Percentiles rank a stretch among this genome's conserved stretches.
These are phyloP conservation scores for Pogonus chalceus DNA, from an alignment of 1,140 invertebrate genomes.

Conservation along the genomic window DNA sequence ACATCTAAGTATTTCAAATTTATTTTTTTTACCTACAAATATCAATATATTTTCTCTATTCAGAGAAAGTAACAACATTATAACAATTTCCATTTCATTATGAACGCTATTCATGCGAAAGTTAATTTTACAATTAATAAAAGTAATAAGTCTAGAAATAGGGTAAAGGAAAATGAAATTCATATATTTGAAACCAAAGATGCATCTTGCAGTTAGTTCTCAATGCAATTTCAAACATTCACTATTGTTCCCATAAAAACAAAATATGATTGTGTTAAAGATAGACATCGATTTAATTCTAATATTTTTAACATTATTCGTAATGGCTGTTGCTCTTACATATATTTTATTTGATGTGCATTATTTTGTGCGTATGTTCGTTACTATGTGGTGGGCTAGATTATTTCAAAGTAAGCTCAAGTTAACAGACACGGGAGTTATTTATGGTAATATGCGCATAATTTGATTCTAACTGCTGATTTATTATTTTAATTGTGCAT, in stretches of 20 bases:
- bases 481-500: conserved; percentile 9
- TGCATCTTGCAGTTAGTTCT: no score
- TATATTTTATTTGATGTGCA: conserved; percentile 66
- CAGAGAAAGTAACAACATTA: no score
- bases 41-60: no score
- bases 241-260: neutral
- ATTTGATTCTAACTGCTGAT: neutral
- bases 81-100: no score
- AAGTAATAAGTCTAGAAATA: no score
- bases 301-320: neutral
- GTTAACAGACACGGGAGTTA: conserved; percentile 50
- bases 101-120: no score
- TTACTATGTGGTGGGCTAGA: conserved; percentile 48
- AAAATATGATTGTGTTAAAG: conserved; percentile 8
- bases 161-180: no score
- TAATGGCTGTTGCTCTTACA: conserved; percentile 34
- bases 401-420: conserved; percentile 54
- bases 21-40: no score
- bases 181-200: no score
- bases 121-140: no score
- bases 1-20: no score
- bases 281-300: conserved; percentile 14
- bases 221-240: neutral
- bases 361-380: conserved; percentile 54
- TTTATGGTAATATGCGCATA: conserved; percentile 45